Conservation (phyloP, 2,797 vertebrate species). For the Pipistrellus nathusii region DNA sequence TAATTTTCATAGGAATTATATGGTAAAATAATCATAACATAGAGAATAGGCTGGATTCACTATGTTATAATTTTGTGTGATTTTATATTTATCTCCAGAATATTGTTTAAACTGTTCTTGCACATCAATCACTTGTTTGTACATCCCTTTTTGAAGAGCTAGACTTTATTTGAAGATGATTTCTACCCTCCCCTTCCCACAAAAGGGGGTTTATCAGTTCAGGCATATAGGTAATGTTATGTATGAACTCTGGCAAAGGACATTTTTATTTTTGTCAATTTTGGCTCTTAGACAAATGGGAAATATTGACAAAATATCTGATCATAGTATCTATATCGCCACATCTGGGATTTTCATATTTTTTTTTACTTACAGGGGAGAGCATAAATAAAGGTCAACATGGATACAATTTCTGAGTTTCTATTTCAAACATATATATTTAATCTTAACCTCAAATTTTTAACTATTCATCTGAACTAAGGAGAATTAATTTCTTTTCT, state of each 20-base stretch:
- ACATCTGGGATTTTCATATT: slow-evolving; percentile 10
- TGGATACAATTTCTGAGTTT: slow-evolving; percentile 30
- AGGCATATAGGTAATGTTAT: background rate
- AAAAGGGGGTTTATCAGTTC: slow-evolving; percentile 31
- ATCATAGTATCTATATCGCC: background rate
- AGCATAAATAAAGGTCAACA: background rate
- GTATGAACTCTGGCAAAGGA: background rate
- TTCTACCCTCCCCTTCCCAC: background rate
- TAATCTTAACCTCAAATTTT: slow-evolving; percentile 15
- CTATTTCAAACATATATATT: background rate
- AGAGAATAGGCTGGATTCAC: slow-evolving; percentile 16
- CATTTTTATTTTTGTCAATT: slow-evolving; percentile 48
- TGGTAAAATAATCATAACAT: slow-evolving; percentile 43
- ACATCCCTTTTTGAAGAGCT: background rate
- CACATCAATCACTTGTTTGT: slow-evolving; percentile 6
- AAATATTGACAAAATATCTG: slow-evolving; percentile 61
- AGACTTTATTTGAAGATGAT: slow-evolving; percentile 26
- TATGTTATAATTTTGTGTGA: slow-evolving; percentile 1
- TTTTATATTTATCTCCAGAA: slow-evolving; percentile 40
- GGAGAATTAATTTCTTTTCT: slow-evolving; percentile 52
- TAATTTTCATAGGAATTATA: slow-evolving; percentile 42
- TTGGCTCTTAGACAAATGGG: slow-evolving; percentile 18
- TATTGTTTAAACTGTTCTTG: slow-evolving; percentile 30
- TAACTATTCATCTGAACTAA: background rate
- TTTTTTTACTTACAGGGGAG: slow-evolving; percentile 18